Evolutionary conservation across 2,797 vertebrate species (phyloP).

Genomic region (Pelodytes ibericus): DNA sequence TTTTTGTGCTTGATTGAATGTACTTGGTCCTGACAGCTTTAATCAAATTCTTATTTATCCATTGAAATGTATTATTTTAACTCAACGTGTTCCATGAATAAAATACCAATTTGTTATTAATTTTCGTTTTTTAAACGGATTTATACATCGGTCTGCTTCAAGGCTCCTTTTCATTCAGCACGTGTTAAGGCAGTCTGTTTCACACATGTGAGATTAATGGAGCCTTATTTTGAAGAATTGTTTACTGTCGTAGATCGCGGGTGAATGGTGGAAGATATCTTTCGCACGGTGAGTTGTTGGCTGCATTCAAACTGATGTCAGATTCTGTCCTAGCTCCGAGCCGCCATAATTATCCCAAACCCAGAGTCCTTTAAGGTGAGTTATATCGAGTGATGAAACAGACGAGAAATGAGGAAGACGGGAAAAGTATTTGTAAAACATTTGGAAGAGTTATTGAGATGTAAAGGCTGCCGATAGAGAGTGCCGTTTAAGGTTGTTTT

Average conservation of each 20-base stretch:
- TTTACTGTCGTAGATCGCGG: neutral
- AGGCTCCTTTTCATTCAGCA: too few relatives aligned
- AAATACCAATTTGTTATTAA: too few relatives aligned
- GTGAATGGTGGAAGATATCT: neutral
- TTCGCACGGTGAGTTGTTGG: neutral
- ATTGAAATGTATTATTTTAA: too few relatives aligned
- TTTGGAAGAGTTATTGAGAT: neutral
- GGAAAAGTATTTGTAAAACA: neutral
- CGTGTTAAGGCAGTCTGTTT: too few relatives aligned
- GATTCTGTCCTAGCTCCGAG: neutral
- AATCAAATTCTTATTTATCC: too few relatives aligned
- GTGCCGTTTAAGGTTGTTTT: neutral
- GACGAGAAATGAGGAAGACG: neutral
- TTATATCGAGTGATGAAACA: neutral
- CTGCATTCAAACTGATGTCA: neutral
- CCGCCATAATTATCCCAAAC: neutral
- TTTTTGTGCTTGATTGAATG: too few relatives aligned
- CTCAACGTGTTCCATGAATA: too few relatives aligned
- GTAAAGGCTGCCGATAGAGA: neutral
- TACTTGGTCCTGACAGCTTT: too few relatives aligned
- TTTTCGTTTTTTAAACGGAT: too few relatives aligned
- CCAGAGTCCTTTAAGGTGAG: neutral
- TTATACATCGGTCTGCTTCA: too few relatives aligned
- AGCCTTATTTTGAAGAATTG: neutral
- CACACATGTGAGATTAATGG: too few relatives aligned